Percentiles rank a stretch among this genome's conserved stretches.
These are phyloP conservation scores for Hemicentrotus pulcherrimus DNA, from an alignment of 35 echinoderm and acorn worm genomes.

Conservation along the genomic window DNA sequence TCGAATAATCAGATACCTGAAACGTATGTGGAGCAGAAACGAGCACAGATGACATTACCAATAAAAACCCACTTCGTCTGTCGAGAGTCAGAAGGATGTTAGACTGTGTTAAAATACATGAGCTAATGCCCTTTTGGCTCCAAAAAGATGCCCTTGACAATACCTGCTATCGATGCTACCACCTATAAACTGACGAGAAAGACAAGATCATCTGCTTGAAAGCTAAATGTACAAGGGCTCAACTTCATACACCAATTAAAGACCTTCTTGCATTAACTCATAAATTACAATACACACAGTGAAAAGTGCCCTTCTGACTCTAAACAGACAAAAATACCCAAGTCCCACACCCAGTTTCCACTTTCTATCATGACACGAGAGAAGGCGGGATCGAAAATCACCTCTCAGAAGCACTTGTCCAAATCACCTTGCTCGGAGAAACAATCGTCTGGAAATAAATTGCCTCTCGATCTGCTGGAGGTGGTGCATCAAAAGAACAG, in stretches of 20 bases:
- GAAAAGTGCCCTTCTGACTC: neutral
- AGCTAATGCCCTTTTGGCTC: neutral
- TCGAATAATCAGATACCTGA: neutral
- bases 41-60: slow-evolving; percentile 8
- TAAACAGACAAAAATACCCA: neutral
- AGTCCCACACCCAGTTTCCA: neutral
- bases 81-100: too few relatives aligned
- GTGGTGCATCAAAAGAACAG: neutral
- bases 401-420: neutral
- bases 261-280: too few relatives aligned
- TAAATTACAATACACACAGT: neutral
- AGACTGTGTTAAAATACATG: too few relatives aligned
- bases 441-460: neutral
- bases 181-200: too few relatives aligned
- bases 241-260: too few relatives aligned
- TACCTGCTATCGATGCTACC: too few relatives aligned
- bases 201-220: too few relatives aligned
- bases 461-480: neutral
- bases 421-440: neutral
- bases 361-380: neutral
- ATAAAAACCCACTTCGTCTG: neutral
- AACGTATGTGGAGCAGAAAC: slow-evolving; percentile 10
- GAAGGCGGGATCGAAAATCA: neutral
- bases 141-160: neutral
- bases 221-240: too few relatives aligned